A percentile compares a stretch with the other conserved stretches of the same genome.
Evolutionary conservation across 2,888 invertebrate species (phyloP).

Genomic region (Spodoptera littoralis): DNA sequence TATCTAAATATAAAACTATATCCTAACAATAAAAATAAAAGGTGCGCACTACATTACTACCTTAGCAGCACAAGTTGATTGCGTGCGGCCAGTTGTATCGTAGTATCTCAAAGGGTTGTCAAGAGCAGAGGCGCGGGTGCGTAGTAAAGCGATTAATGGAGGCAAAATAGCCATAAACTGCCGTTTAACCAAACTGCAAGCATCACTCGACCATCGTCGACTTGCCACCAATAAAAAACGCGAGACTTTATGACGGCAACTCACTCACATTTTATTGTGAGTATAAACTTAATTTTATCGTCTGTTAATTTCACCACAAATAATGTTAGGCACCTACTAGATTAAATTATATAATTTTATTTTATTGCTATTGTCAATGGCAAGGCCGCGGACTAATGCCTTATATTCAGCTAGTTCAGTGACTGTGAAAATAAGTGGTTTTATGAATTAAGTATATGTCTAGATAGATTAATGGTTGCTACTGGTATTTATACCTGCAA

Average conservation of each 20-base stretch:
- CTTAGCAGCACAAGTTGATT: slow-evolving; percentile 7
- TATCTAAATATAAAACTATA: too few species aligned
- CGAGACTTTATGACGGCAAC: slow-evolving; percentile 89
- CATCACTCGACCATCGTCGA: slow-evolving; percentile 85
- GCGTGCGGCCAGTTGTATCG: slow-evolving; percentile 35
- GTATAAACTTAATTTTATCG: slow-evolving; percentile 89
- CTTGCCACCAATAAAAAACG: slow-evolving; percentile 87
- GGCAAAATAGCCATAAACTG: slow-evolving; percentile 88
- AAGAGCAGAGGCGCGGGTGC: slow-evolving; percentile 80
- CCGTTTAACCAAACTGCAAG: slow-evolving; percentile 89
- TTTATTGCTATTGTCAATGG: slow-evolving; percentile 79
- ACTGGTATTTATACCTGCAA: not conserved
- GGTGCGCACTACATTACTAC: not conserved
- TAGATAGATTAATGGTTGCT: slow-evolving; percentile 5
- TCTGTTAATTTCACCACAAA: slow-evolving; percentile 89
- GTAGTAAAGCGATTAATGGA: slow-evolving; percentile 89
- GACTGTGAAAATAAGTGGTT: slow-evolving; percentile 49
- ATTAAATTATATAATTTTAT: slow-evolving; percentile 84
- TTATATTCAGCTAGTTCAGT: slow-evolving; percentile 67
- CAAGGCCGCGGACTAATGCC: slow-evolving; percentile 73
- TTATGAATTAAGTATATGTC: slow-evolving; percentile 6
- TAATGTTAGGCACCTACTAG: slow-evolving; percentile 83
- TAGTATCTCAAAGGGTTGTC: slow-evolving; percentile 74
- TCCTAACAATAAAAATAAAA: not conserved
- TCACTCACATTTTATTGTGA: slow-evolving; percentile 89